Conservation (phyloP, 2,797 vertebrate genomes). For the Anguilla obscura region DNA sequence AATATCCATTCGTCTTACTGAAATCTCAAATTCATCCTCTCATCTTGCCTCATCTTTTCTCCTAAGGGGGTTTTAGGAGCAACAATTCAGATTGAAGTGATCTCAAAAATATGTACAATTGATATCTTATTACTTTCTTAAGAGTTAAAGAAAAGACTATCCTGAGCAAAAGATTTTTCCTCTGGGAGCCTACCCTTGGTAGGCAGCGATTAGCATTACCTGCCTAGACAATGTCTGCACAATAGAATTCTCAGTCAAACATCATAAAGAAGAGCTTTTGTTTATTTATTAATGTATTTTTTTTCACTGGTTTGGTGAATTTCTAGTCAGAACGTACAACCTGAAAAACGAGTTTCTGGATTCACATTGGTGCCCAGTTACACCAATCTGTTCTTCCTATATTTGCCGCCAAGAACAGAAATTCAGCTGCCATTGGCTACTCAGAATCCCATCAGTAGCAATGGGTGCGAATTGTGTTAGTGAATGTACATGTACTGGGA, state of each 20-base stretch:
- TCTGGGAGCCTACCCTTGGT: background rate
- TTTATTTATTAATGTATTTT: no score
- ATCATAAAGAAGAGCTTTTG: background rate
- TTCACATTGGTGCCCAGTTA: background rate
- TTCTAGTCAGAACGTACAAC: background rate
- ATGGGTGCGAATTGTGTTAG: background rate
- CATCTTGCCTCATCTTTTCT: no score
- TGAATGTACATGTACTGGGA: background rate
- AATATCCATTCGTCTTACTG: no score
- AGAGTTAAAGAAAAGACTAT: no score
- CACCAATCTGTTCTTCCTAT: background rate
- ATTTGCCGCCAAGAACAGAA: background rate
- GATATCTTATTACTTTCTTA: no score
- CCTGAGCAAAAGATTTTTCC: no score
- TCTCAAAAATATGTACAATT: no score
- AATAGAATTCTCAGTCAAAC: background rate
- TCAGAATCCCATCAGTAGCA: background rate
- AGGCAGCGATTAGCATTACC: background rate
- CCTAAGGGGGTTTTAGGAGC: no score
- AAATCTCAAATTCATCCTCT: no score
- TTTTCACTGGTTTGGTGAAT: background rate
- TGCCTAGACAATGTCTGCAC: background rate
- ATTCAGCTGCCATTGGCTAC: background rate
- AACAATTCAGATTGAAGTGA: no score
- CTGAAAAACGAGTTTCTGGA: background rate